These are phyloP conservation scores for Atherinosoma microstoma DNA, from an alignment of 2,797 vertebrate genomes.

Conservation along the genomic window DNA sequence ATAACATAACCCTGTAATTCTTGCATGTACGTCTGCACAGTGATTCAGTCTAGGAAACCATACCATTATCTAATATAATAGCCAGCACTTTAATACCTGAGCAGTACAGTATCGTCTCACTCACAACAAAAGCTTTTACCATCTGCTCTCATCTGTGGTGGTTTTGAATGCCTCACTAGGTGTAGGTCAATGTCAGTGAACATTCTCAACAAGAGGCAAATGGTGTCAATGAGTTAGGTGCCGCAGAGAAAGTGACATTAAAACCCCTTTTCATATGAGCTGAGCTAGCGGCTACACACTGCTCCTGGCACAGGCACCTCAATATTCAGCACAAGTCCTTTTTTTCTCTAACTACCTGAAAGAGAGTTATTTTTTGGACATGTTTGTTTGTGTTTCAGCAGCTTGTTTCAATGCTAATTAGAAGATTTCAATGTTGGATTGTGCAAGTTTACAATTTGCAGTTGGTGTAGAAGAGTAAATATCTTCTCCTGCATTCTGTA, in stretches of 20 bases:
- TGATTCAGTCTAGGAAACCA: background rate
- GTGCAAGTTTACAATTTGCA: background rate
- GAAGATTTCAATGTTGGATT: background rate
- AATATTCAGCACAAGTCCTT: slow-evolving; percentile 8
- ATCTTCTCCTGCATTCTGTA: background rate
- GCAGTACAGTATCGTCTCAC: slow-evolving; percentile 12
- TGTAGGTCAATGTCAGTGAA: slow-evolving; percentile 64
- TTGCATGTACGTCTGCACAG: slow-evolving; percentile 6
- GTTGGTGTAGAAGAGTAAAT: background rate
- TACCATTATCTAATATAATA: slow-evolving; percentile 29
- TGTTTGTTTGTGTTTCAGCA: slow-evolving; percentile 17
- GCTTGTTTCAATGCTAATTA: background rate
- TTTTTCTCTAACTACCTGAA: slow-evolving; percentile 8
- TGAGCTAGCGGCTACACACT: slow-evolving; percentile 20
- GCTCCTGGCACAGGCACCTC: background rate
- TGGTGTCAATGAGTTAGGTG: slow-evolving; percentile 43
- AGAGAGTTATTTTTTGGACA: slow-evolving; percentile 1
- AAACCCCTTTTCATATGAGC: slow-evolving; percentile 40
- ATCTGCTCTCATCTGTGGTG: slow-evolving; percentile 35
- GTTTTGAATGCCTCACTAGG: slow-evolving; percentile 50
- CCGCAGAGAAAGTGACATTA: slow-evolving; percentile 25
- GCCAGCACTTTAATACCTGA: slow-evolving; percentile 43
- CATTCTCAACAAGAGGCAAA: slow-evolving; percentile 47
- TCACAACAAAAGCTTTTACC: slow-evolving; percentile 39
- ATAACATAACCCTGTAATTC: background rate